Base-by-base conservation (phyloP, 2,888 invertebrate species). In the Philonicus albiceps region DNA sequence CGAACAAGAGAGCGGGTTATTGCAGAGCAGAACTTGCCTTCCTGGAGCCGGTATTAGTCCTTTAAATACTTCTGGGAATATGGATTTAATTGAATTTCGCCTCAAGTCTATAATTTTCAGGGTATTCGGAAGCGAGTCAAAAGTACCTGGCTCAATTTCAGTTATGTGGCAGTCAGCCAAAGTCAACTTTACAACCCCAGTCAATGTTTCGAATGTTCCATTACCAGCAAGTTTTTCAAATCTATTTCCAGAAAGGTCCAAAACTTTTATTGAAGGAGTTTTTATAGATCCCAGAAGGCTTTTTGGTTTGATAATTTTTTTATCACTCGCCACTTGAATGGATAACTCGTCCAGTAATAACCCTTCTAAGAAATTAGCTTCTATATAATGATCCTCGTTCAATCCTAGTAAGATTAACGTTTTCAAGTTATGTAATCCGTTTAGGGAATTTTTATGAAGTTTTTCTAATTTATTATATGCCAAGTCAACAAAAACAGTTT, bases 191-290 rank as follows among this genome's bases (percentile, higher is more conserved):
- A 31, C 31, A 75, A 75, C n/a, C 1, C 31, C 11, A 6, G 16
- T 74, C 1, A 75, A 53, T 27, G 49, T 34, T n/a, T 30, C 11
- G n/a, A 85, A 85, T 4, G 85, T 49, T 5, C 75, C 22, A 16
- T 49, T 53, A 11, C 43, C 43, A 11, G 49, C 43, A 30, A 34
- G n/a, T 27, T 53, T 34, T 31, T 19, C 43, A 75, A 75, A 34
- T 16, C 74, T 85, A 53, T 85, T 85, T 43, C 43, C 73, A 53
- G 30, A 34, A 5, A 85, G n/a, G n/a, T 85, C 53, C 8, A 75
- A 27, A 0, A 3, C 3, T 40, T 43, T 40, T 1, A 84, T 7
- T 27, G 30, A 40, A 30, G 27, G 43, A 16, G 73, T 34, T 0
- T 72, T 27, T 27, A 5, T n/a, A 73, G 73, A 40, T 19, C 84